phyloP scores from a whole-genome alignment of 2,888 invertebrate genomes.

The Carcina quercana region DNA sequence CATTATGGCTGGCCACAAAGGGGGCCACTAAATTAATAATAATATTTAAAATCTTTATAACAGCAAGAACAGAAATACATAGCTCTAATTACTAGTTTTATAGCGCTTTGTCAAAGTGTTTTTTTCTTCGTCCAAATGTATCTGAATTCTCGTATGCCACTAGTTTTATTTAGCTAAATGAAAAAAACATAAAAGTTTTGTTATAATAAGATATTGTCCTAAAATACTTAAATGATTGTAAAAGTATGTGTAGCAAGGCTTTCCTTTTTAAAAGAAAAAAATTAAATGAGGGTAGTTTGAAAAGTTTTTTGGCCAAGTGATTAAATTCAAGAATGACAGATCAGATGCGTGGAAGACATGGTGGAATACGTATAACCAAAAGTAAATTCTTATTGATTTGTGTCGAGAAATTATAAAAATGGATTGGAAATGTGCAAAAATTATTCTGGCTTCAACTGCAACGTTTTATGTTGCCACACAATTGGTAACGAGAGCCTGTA shows the following conservation, averaged over 20 bases:
- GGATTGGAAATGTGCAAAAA: slow-evolving; percentile 62
- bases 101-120: too few relatives aligned
- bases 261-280: not conserved
- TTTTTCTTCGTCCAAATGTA: too few relatives aligned
- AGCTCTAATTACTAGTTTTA: too few relatives aligned
- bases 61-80: too few relatives aligned
- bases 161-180: too few relatives aligned
- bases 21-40: too few relatives aligned
- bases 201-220: too few relatives aligned
- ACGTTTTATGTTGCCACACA: slow-evolving; percentile 57
- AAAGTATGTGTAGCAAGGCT: not conserved
- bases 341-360: slow-evolving; percentile 52
- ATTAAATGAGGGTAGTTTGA: slow-evolving; percentile 30
- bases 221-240: not conserved
- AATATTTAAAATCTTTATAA: too few relatives aligned
- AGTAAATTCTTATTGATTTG: slow-evolving; percentile 22
- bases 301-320: slow-evolving; percentile 3
- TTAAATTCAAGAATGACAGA: not conserved
- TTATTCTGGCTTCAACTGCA: slow-evolving; percentile 56
- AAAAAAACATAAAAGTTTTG: too few relatives aligned
- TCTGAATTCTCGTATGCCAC: too few relatives aligned
- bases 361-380: slow-evolving; percentile 36
- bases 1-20: too few relatives aligned
- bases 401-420: slow-evolving; percentile 27
- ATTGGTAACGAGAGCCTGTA: slow-evolving; percentile 52